Conservation (phyloP, 2,797 vertebrate species). For the Cyprinella venusta region DNA sequence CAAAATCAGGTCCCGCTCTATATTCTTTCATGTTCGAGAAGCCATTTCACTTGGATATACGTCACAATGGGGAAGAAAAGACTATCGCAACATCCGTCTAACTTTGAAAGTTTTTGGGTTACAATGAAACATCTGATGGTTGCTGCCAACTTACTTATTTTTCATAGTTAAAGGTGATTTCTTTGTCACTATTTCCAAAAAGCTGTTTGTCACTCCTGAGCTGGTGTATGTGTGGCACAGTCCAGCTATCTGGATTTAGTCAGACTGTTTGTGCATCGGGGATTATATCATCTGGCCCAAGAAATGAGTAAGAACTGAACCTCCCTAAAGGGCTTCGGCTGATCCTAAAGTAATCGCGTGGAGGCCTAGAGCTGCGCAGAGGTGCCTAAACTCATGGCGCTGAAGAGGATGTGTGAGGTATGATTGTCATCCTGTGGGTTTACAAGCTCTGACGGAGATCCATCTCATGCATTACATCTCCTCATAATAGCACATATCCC, state of each 20-base stretch:
- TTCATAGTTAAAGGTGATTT: neutral
- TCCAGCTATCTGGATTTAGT: slow-evolving; percentile 30
- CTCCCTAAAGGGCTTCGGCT: slow-evolving; percentile 26
- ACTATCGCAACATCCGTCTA: neutral
- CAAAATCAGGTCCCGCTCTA: neutral
- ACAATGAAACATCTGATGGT: neutral
- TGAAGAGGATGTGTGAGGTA: slow-evolving; percentile 38
- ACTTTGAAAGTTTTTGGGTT: neutral
- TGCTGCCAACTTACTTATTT: neutral
- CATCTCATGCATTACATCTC: slow-evolving; percentile 38
- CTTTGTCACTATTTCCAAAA: neutral
- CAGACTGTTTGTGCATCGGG: slow-evolving; percentile 25
- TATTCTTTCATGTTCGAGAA: neutral
- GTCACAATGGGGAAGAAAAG: neutral
- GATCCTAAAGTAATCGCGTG: slow-evolving; percentile 40
- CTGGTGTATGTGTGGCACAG: neutral
- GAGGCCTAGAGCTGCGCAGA: slow-evolving; percentile 33
- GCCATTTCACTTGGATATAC: neutral
- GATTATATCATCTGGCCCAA: slow-evolving; percentile 40
- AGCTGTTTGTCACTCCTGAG: neutral
- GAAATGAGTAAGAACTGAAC: slow-evolving; percentile 38
- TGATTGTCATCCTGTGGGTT: slow-evolving; percentile 46
- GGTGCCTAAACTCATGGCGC: slow-evolving; percentile 10
- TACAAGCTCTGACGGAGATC: slow-evolving; percentile 42
- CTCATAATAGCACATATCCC: slow-evolving; percentile 42